phyloP scores from a whole-genome alignment of 2,113 vertebrate genomes.

The Erythrolamprus reginae region DNA sequence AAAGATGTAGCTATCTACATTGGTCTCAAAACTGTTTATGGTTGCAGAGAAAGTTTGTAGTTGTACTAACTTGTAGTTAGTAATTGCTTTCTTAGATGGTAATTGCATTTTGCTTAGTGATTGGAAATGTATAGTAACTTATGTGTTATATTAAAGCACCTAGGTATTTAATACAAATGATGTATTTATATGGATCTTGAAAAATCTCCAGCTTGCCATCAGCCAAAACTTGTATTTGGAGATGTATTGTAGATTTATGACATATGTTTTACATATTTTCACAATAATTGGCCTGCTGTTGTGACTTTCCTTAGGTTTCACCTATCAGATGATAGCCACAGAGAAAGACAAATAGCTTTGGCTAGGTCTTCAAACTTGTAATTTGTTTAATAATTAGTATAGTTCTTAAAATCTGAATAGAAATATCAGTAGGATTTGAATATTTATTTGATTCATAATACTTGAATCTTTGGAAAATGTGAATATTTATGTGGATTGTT shows the following conservation, averaged over 20 bases:
- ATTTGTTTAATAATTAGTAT: not conserved
- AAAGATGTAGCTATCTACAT: not conserved
- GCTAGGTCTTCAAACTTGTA: not conserved
- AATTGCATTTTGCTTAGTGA: not conserved
- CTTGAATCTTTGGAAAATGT: not conserved
- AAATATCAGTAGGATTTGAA: not conserved
- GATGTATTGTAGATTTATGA: not conserved
- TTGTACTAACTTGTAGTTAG: not conserved
- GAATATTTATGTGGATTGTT: not conserved
- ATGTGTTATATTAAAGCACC: not conserved
- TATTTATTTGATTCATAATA: not conserved
- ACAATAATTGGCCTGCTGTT: not conserved
- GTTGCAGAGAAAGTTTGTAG: constrained; percentile 10
- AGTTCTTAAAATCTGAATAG: not conserved
- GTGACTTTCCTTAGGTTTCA: not conserved
- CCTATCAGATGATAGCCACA: not conserved
- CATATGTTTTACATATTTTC: not conserved
- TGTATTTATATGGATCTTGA: not conserved
- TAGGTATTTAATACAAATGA: not conserved
- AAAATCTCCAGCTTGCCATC: not conserved
- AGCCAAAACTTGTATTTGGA: not conserved
- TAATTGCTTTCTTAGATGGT: not conserved
- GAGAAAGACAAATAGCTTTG: not conserved
- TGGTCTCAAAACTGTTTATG: not conserved
- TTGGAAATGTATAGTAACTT: not conserved